Evolutionary conservation across 2,888 invertebrate genomes (phyloP).

Genomic region (Entomobrya proxima): DNA sequence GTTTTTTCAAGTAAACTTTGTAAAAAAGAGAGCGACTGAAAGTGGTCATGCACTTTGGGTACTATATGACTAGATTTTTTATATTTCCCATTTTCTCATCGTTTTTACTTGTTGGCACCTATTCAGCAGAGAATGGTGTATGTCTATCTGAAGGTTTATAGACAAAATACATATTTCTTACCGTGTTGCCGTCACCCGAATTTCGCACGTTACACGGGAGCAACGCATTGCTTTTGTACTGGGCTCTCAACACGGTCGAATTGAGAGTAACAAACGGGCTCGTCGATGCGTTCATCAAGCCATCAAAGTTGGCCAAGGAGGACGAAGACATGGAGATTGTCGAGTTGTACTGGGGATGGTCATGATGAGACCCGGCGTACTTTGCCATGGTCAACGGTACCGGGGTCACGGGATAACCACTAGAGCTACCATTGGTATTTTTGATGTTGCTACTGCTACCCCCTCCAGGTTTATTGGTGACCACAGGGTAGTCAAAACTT

Average conservation of each 20-base stretch:
- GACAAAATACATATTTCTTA: constrained; percentile 78
- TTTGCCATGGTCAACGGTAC: background rate
- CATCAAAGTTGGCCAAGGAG: constrained; percentile 55
- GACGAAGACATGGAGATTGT: constrained; percentile 61
- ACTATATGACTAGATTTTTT: background rate
- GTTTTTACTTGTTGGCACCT: constrained; percentile 21
- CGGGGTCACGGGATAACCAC: background rate
- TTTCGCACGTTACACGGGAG: constrained; percentile 90
- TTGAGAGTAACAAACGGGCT: constrained; percentile 86
- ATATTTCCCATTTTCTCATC: background rate
- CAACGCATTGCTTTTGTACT: constrained; percentile 89
- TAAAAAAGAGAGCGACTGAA: background rate
- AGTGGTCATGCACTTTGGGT: constrained; percentile 16
- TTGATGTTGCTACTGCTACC: background rate
- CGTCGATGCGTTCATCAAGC: constrained; percentile 65
- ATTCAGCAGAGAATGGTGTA: background rate
- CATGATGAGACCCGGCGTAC: background rate
- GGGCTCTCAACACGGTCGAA: constrained; percentile 87
- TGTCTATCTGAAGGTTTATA: background rate
- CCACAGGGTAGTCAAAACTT: constrained; percentile 40
- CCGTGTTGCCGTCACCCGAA: constrained; percentile 87
- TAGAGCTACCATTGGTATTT: background rate
- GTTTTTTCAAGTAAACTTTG: constrained; percentile 8
- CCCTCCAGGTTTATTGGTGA: background rate
- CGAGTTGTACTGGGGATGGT: constrained; percentile 57